Conservation (phyloP, 2,113 vertebrate species). For the Ginglymostoma cirratum region DNA sequence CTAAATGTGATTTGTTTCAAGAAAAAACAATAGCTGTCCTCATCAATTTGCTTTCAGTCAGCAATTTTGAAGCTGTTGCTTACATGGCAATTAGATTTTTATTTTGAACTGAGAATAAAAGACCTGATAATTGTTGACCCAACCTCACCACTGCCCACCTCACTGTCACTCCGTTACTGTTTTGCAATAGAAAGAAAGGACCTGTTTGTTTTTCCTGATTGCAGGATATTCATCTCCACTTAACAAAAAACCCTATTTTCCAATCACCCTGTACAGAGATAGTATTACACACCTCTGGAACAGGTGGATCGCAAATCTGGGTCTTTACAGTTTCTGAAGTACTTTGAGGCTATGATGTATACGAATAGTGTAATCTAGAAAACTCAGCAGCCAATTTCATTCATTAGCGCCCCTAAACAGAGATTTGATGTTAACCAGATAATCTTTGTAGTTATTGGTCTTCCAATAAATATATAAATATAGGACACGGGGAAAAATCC, state of each 20-base stretch:
- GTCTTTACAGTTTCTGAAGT: neutral
- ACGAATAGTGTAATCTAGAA: neutral
- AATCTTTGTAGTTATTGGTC: neutral
- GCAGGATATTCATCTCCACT: neutral
- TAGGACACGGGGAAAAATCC: neutral
- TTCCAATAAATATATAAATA: neutral
- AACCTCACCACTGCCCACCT: neutral
- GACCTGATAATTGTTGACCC: neutral
- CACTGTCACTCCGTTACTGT: neutral
- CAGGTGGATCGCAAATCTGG: too few species aligned
- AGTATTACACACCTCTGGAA: too few species aligned
- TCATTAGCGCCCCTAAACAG: neutral
- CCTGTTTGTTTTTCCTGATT: neutral
- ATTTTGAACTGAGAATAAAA: neutral
- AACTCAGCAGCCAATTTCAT: neutral
- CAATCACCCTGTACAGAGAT: too few species aligned
- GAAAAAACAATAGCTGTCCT: neutral
- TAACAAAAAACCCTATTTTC: too few species aligned
- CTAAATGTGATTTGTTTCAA: constrained; percentile 24
- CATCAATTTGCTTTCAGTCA: neutral
- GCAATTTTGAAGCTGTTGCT: neutral
- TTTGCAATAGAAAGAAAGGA: neutral
- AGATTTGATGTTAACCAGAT: neutral
- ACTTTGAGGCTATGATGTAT: neutral
- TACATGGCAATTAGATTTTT: neutral